Evolutionary conservation across 1,140 invertebrate genomes (phyloP).

Genomic region (Lerema accius): DNA sequence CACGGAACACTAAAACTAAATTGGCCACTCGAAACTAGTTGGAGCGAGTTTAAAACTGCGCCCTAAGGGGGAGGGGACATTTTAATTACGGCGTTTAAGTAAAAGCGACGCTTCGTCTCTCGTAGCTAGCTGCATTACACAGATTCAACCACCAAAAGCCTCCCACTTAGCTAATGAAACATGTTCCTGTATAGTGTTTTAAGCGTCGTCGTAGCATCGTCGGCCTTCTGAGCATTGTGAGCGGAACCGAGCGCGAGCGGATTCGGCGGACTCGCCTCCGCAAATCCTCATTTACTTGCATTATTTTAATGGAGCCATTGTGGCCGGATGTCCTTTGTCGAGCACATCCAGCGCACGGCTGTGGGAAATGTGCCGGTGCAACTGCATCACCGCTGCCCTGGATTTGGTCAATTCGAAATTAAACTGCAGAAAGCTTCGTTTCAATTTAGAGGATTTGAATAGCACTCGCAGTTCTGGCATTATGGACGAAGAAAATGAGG

Average conservation of each 20-base stretch:
- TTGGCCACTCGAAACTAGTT: slow-evolving; percentile 77
- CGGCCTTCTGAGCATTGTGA: slow-evolving; percentile 64
- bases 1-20: slow-evolving; percentile 75
- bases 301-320: slow-evolving; percentile 83
- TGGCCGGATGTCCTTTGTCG: slow-evolving; percentile 80
- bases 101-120: slow-evolving; percentile 73
- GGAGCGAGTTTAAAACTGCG: slow-evolving; percentile 76
- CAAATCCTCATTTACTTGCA: slow-evolving; percentile 83
- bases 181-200: slow-evolving; percentile 82
- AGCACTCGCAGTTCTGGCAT: slow-evolving; percentile 44
- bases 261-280: slow-evolving; percentile 72
- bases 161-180: slow-evolving; percentile 84
- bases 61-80: slow-evolving; percentile 69
- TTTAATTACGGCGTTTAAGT: slow-evolving; percentile 82
- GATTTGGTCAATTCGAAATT: slow-evolving; percentile 66
- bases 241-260: slow-evolving; percentile 57
- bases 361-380: slow-evolving; percentile 76
- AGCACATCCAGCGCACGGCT: slow-evolving; percentile 63
- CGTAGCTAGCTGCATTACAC: slow-evolving; percentile 77
- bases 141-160: slow-evolving; percentile 82
- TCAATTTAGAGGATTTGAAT: slow-evolving; percentile 66
- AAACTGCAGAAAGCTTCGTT: slow-evolving; percentile 65
- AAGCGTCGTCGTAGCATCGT: slow-evolving; percentile 71
- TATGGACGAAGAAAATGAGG: slow-evolving; percentile 51
- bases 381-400: slow-evolving; percentile 71